Percentiles rank a stretch among this genome's conserved stretches.
phyloP scores from a whole-genome alignment of 2,888 invertebrate genomes.

The Campoletis raptor region DNA sequence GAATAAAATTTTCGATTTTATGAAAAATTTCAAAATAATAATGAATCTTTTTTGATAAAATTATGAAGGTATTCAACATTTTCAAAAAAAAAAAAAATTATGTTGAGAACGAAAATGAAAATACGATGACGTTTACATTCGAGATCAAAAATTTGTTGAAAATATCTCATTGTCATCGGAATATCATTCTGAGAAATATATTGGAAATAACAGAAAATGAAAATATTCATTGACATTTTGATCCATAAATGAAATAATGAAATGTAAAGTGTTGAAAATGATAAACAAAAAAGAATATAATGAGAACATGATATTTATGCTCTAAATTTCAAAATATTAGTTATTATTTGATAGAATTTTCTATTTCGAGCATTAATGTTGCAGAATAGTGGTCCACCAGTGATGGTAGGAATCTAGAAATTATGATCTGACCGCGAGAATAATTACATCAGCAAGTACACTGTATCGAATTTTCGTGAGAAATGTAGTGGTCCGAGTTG shows the following conservation, averaged over 20 bases:
- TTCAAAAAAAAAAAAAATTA: neutral
- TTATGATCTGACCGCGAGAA: constrained; percentile 26
- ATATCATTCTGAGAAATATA: no score
- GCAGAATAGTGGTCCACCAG: neutral
- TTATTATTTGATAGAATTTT: constrained; percentile 2
- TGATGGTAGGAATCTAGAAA: constrained; percentile 29
- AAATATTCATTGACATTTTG: neutral
- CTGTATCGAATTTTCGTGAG: constrained; percentile 52
- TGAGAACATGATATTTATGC: neutral
- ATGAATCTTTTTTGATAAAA: neutral
- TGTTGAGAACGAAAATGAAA: neutral
- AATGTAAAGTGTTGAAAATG: neutral
- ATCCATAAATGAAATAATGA: neutral
- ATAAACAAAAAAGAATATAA: neutral
- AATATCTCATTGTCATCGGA: no score
- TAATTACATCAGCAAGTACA: constrained; percentile 41
- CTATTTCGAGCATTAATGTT: neutral
- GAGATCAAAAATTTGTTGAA: neutral
- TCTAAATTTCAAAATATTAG: neutral
- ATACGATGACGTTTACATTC: neutral
- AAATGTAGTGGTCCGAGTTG: constrained; percentile 41
- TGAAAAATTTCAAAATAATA: neutral
- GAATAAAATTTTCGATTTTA: neutral
- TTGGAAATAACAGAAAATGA: neutral
- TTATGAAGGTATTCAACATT: neutral